Conservation (phyloP, 2,113 vertebrate genomes). For the Leucoraja erinaceus region DNA sequence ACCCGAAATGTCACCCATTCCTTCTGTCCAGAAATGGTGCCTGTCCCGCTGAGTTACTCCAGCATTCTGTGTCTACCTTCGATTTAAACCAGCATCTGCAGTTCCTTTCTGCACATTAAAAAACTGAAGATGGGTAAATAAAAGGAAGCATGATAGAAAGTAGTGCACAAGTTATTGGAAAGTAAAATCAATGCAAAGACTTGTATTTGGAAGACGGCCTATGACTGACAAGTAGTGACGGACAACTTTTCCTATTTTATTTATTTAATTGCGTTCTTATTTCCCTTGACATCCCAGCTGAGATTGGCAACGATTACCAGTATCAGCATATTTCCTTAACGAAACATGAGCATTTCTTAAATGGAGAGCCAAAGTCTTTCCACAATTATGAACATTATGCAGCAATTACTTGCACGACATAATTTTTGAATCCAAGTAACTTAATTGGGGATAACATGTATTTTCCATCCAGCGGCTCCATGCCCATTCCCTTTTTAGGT, state of each 20-base stretch:
- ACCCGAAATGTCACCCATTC: too few relatives aligned
- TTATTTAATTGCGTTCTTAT: not conserved
- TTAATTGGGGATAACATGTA: conserved; percentile 10
- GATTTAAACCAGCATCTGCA: too few relatives aligned
- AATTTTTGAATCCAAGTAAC: conserved; percentile 1
- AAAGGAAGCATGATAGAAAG: not conserved
- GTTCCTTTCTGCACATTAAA: too few relatives aligned
- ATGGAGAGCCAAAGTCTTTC: conserved; percentile 4
- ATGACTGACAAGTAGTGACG: too few relatives aligned
- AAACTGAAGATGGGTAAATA: not conserved
- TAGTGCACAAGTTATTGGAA: not conserved
- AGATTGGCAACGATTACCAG: not conserved
- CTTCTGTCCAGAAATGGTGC: too few relatives aligned
- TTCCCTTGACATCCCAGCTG: not conserved
- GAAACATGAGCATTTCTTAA: conserved; percentile 19
- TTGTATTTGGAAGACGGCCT: too few relatives aligned
- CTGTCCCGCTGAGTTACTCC: too few relatives aligned
- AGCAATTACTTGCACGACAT: conserved; percentile 4
- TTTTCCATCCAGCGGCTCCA: not conserved
- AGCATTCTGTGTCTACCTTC: too few relatives aligned
- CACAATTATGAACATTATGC: conserved; percentile 22
- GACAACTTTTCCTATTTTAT: not conserved
- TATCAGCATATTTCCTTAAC: not conserved
- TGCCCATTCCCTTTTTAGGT: conserved; percentile 12
- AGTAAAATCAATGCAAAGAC: not conserved